These are phyloP conservation scores for Cochlearius cochlearius DNA, from an alignment of 2,113 vertebrate genomes.

Conservation along the genomic window DNA sequence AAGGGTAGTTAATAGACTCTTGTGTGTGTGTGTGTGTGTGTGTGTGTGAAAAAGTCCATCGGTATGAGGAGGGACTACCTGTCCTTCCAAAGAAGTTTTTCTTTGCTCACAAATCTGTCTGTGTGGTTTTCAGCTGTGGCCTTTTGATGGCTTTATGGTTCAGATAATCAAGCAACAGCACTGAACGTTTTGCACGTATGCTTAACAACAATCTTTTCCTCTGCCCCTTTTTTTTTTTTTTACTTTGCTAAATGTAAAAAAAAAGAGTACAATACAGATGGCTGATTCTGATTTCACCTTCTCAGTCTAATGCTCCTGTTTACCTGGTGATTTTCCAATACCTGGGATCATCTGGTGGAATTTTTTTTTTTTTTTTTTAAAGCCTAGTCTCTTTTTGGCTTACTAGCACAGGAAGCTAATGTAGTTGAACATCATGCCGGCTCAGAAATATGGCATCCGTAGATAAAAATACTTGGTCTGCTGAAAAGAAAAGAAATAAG, in stretches of 20 bases:
- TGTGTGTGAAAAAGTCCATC: neutral
- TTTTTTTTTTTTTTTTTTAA: neutral
- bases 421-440: neutral
- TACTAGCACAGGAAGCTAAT: neutral
- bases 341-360: neutral
- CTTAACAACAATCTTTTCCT: neutral
- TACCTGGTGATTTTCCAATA: neutral
- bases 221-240: neutral
- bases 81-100: neutral
- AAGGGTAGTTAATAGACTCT: neutral
- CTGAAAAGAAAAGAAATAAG: neutral
- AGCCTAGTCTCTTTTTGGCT: neutral
- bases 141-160: neutral
- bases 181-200: neutral
- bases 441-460: neutral
- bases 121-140: neutral
- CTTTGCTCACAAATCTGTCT: neutral
- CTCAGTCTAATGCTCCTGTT: neutral
- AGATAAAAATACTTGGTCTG: neutral
- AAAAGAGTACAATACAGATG: neutral
- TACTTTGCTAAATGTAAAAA: neutral
- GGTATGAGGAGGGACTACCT: neutral
- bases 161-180: neutral
- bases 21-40: rapidly evolving
- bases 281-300: neutral